Base-by-base conservation (phyloP, 2,113 vertebrate species). In the Ranitomeya imitator region DNA sequence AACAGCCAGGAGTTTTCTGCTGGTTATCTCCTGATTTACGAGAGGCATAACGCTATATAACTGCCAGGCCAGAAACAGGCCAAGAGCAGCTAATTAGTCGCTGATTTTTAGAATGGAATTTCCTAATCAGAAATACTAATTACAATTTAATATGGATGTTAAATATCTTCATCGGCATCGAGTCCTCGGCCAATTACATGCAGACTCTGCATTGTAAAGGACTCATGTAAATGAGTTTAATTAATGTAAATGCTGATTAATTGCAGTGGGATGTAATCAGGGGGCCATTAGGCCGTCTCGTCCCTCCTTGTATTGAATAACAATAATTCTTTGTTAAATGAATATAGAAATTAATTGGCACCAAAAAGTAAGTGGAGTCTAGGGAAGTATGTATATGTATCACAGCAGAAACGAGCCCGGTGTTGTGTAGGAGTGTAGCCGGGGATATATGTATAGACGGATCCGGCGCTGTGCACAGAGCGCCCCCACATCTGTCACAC, bases 121-220 rank as follows among this genome's bases (percentile, higher is more conserved):
- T 93, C 94, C 94, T 93, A 94, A 96, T 95, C 93, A 95, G 94
- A 95, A 95, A 93, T 93, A 94, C 93, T 95, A 95, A 96, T 94
- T 94, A 94, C 93, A 92, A 89, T 93, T 95, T 95, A 96, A 95
- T 95, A 96, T 93, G 94, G 93, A 93, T 85, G 94, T 94, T 94
- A 95, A 95, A 93, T 94, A 94, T 91, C 92, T 90, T 89, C 13
- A 93, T 19, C 85, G 92, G 94, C 95, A 95, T 96, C 94, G 92
- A 92, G 90, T 94, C 92, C 93, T 89, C 91, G 37, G 76, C 93
- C 95, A 95, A 95, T 96, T 95, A 94, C 92, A 92, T 90, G 92
- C 91, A 90, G 6, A 23, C 92, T 94, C 90, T 95, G 93, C 92
- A 92, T 93, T 87, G 85, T 91, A 94, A 91, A 93, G 91, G 92